Base-by-base conservation (phyloP, 2,888 invertebrate genomes). In the Eumerus sabulonum region DNA sequence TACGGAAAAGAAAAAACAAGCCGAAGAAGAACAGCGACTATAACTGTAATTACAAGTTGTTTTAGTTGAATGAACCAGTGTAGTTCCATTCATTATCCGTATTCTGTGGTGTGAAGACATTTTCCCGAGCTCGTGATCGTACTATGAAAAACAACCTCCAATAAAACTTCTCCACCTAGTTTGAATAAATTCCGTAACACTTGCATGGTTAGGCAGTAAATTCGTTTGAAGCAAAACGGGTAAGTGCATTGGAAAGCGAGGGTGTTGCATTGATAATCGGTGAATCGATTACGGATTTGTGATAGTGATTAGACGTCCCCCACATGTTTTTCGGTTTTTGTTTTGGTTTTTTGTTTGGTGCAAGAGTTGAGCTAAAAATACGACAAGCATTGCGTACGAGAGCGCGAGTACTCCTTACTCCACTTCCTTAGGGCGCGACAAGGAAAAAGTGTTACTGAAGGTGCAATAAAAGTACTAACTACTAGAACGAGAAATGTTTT, bases 1-100 rank as follows among this genome's bases (percentile, higher is more conserved):
- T 7, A 40, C 3, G 12, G 9, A 38, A 51, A 17, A 54, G 62
- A 47, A 50, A 57, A 60, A 60, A 53, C 40, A 54, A 53, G 45
- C 18, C 12, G 35, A 17, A 47, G 11, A 18, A 7, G 7, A 27
- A 27, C 27, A 27, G 27, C 27, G 27, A 27, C 27, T n/a, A n/a
- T 44, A 70, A 60, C 60, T 48, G 71, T 71, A 71, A 71, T 63
- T 71, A 71, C 54, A 51, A 71, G 56, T 63, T 57, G 62, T 63
- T 71, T 63, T 57, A 56, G 63, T 71, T 54, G 63, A 63, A 63
- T 71, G 62, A 56, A 54, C 48, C 42, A 45, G 40, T 36, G 47
- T 56, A 35, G 40, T 11, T 63, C 50, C 71, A 71, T 71, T 71
- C 71, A 63, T 71, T 56, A 71, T 50, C 63, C 36, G 71, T 56